Base-by-base conservation (phyloP, 2,888 invertebrate genomes). In the Cephus sareptanus region DNA sequence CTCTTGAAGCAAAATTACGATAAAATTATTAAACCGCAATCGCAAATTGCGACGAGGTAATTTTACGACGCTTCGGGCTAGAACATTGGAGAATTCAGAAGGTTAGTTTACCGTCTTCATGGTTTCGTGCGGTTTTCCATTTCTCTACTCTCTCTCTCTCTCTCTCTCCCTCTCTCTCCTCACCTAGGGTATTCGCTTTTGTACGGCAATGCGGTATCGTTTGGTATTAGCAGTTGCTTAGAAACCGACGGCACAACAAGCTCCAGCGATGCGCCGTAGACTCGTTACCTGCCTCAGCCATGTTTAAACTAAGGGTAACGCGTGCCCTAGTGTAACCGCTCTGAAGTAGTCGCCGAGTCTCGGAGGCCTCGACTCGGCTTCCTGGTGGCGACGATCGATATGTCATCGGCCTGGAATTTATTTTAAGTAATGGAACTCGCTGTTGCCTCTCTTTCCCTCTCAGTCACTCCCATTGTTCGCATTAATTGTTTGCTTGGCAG, bases 301-400 rank as follows among this genome's bases (percentile, higher is more conserved):
- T 56, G 23, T 56, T 56, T 35, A 35, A 23, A 23, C 23, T 56
- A 56, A 56, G 56, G 56, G 56, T 56, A 56, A 56, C 56, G 9
- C 23, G 56, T 23, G 56, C 56, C 56, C 56, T 23, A 23, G 56
- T 56, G 15, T 12, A 12, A 56, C 56, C 56, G 56, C 56, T 56
- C 56, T 9, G 15, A 23, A 56, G 56, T 23, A 56, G 2, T 23
- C 56, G 15, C 6, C 56, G 15, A 56, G 56, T 56, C 56, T 56
- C 23, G 56, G 6, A 56, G 71, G 34, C 34, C 30, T 71, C 71
- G 68, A 23, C 79, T 69, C 78, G 78, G 80, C 81, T 84, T 84
- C 81, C 84, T 79, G 80, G 81, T 85, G 82, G 77, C 79, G 81
- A 23, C 83, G 86, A 87, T 88, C 88, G 87, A 88, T 88, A 86